Evolutionary conservation across 2,797 vertebrate genomes (phyloP).

Genomic region (Crocodylus rhombifer): DNA sequence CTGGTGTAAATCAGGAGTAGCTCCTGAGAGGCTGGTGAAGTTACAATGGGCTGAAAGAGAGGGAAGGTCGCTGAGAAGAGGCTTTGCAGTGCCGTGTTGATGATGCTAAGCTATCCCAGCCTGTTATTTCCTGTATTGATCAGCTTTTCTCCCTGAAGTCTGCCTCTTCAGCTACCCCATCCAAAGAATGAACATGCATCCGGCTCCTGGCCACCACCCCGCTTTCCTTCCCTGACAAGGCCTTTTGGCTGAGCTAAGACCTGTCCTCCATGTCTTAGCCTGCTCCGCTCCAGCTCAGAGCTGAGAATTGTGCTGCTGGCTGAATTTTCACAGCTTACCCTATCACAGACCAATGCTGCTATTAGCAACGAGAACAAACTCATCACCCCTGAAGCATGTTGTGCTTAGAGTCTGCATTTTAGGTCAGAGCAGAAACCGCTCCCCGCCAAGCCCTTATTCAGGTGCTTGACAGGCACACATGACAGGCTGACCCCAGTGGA

Average conservation of each 20-base stretch:
- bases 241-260: background rate
- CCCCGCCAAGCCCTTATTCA: background rate
- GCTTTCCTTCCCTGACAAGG: background rate
- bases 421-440: background rate
- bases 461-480: background rate
- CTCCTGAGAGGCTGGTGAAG: background rate
- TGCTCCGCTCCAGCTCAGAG: background rate
- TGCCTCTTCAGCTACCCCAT: background rate
- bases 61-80: background rate
- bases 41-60: background rate
- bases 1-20: background rate
- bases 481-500: background rate
- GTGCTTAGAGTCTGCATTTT: rapidly evolving
- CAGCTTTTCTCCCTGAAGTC: background rate
- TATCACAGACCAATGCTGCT: background rate
- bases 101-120: background rate
- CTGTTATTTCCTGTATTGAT: background rate
- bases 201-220: background rate
- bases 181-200: background rate
- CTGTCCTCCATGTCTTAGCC: background rate
- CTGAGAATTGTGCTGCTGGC: rapidly evolving
- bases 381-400: background rate
- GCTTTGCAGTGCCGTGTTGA: rapidly evolving
- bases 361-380: background rate
- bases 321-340: background rate